Evolutionary conservation across 2,888 invertebrate genomes (phyloP), one percentile per base, ranked within the genome.

Genomic region (Barypeithes pellucidus): DNA sequence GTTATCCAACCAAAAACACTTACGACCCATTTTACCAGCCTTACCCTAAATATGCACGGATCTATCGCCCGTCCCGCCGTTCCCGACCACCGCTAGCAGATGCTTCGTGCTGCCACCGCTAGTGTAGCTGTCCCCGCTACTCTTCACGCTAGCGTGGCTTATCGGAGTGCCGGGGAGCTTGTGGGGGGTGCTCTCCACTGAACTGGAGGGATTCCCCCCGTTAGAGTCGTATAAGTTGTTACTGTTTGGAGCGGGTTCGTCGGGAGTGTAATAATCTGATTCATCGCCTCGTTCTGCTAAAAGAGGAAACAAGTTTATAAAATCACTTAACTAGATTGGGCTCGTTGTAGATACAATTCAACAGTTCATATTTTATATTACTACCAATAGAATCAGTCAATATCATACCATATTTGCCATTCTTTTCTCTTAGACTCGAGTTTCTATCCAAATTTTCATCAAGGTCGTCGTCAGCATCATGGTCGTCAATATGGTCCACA

Each of bases 51-150:
- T 82, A 72, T 84, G 82, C 29, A 84, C 82, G 45, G 83, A 79
- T 76, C 79, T 80, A 43, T 84, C 85, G 36, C 79, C 76, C 22
- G 79, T 65, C n/a, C 78, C 77, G 67, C 81, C 81, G 41, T 78
- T 78, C 67, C 84, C 85, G 77, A 87, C 87, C 16, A 89, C 86
- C 69, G 90, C 89, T 77, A 94, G 88, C 77, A 94, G 86, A 83
- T 93, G 92, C 24, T 93, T 90, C 3, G 94, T 93, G 52, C 94
- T 94, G n/a, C 93, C 93, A 68, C 92, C 91, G 7, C 94, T 94
- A 80, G 93, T 93, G 86, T 93, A 94, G 81, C 94, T 94, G 83
- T 94, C 94, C 69, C 92, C 93, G 72, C 94, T 94, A 75, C 94
- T 94, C 59, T 94, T 90, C 75, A 90, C 89, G 83, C 91, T 91